Evolutionary conservation across 2,113 vertebrate species (phyloP).

Genomic region (Pao palembangensis): DNA sequence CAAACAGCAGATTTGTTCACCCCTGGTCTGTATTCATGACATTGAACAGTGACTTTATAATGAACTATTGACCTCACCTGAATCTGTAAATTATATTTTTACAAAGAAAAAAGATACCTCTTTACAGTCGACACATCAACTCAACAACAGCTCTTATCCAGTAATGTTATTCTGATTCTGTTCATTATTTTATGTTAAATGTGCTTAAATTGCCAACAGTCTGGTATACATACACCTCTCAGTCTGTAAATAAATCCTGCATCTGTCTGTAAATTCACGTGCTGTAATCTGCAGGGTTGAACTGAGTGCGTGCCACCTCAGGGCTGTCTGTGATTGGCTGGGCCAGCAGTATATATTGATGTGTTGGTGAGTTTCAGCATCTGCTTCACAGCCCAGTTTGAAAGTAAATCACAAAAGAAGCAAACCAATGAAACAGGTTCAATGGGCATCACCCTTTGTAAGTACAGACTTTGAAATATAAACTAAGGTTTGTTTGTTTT

Average conservation of each 20-base stretch:
- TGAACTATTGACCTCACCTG: background rate
- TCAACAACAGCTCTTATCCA: no score
- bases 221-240: no score
- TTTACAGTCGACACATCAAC: no score
- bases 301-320: background rate
- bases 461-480: conserved; percentile 25
- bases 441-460: conserved; percentile 19
- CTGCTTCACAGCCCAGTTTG: conserved; percentile 27
- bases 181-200: background rate
- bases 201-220: background rate
- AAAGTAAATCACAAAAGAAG: conserved; percentile 14
- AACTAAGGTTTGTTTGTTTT: background rate
- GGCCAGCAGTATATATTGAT: conserved; percentile 57
- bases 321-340: conserved; percentile 46
- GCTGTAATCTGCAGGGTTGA: background rate
- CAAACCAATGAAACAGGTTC: conserved; percentile 10
- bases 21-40: background rate
- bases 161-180: no score
- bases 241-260: no score
- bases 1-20: background rate
- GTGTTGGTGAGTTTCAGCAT: conserved; percentile 27
- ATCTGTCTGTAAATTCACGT: background rate
- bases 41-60: background rate
- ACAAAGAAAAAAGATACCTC: background rate
- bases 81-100: background rate